Evolutionary conservation across 2,797 vertebrate genomes (phyloP).

Genomic region (Spinibarbus caldwelli): DNA sequence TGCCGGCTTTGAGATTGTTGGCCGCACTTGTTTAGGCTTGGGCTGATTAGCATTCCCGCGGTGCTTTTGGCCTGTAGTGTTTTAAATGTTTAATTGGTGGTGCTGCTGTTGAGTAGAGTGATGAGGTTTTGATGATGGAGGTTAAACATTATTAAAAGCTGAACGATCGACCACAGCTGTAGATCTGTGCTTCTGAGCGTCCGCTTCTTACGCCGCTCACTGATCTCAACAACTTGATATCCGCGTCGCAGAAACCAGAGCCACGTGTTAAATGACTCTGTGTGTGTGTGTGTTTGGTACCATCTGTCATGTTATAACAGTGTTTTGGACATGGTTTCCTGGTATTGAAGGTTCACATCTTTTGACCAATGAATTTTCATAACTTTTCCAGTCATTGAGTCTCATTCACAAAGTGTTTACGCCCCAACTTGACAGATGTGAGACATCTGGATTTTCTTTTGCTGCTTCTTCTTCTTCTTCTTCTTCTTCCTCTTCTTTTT

Average conservation of each 20-base stretch:
- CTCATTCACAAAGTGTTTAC: background rate
- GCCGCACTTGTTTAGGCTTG: conserved; percentile 45
- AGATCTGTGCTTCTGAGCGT: conserved; percentile 5
- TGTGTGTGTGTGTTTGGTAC: background rate
- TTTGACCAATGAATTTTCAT: background rate
- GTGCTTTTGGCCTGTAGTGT: conserved; percentile 71
- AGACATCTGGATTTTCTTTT: no score
- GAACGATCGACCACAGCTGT: conserved; percentile 56
- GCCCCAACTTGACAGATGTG: no score
- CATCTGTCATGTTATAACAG: background rate
- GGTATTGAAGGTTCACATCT: background rate
- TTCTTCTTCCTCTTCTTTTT: no score
- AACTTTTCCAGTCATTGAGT: background rate
- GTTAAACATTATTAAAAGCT: conserved; percentile 66
- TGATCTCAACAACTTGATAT: background rate
- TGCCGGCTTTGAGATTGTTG: background rate
- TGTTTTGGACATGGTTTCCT: background rate
- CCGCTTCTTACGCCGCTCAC: background rate
- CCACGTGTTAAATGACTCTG: background rate
- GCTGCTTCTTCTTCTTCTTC: no score
- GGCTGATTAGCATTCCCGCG: conserved; percentile 72
- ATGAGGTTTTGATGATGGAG: conserved; percentile 59
- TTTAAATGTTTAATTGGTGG: conserved; percentile 77
- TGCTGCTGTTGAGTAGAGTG: conserved; percentile 50
- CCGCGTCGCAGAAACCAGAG: background rate